A percentile compares a stretch with the other conserved stretches of the same genome.
These are phyloP conservation scores for Chloropsis hardwickii DNA, from an alignment of 2,113 vertebrate genomes.

Conservation along the genomic window DNA sequence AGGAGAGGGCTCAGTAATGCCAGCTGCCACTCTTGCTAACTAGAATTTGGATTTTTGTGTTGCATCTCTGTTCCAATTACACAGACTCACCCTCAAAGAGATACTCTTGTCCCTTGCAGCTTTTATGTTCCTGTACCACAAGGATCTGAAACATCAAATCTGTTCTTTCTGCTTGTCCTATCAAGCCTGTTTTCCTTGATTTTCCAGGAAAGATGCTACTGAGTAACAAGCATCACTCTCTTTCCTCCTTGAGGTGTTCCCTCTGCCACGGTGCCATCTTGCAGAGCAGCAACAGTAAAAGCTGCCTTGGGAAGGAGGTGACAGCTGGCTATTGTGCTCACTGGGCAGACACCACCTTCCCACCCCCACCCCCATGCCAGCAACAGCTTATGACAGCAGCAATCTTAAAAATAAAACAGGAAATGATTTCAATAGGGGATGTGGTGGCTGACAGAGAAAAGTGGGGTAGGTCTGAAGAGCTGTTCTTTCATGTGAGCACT, in stretches of 20 bases:
- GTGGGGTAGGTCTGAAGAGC: not conserved
- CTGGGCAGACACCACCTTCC: not conserved
- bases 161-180: not conserved
- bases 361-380: not conserved
- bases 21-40: not conserved
- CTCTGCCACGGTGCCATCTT: accelerated
- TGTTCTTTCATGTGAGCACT: not conserved
- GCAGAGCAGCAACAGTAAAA: not conserved
- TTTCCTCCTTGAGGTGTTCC: accelerated
- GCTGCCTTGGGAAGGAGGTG: not conserved
- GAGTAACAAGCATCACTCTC: not conserved
- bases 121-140: not conserved
- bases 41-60: not conserved
- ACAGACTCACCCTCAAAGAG: not conserved
- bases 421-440: constrained; percentile 57
- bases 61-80: not conserved
- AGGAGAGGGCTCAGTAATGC: not conserved
- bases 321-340: not conserved
- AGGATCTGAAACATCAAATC: not conserved
- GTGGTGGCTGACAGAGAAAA: constrained; percentile 33
- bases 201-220: not conserved
- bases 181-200: not conserved
- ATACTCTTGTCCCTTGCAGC: not conserved
- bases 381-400: constrained; percentile 13
- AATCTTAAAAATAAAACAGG: constrained; percentile 63